These are phyloP conservation scores for Diaphora mendica DNA, from an alignment of 2,888 invertebrate species.

Conservation along the genomic window DNA sequence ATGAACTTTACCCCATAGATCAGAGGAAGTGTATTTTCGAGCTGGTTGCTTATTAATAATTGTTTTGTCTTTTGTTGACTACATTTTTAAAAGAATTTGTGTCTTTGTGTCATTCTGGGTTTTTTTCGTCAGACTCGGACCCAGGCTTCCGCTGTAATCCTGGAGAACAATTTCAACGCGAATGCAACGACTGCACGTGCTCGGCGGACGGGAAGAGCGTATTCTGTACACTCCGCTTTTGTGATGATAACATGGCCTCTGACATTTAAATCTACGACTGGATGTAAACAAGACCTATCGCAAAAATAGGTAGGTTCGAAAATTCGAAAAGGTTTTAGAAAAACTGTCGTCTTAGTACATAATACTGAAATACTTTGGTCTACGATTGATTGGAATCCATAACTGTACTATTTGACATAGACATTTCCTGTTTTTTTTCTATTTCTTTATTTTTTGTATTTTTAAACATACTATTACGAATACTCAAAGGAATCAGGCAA, in stretches of 20 bases:
- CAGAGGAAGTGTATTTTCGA: no score
- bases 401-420: background rate
- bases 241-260: constrained; percentile 54
- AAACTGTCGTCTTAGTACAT: background rate
- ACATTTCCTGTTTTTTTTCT: background rate
- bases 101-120: background rate
- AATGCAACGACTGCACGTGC: constrained; percentile 85
- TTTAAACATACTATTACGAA: background rate
- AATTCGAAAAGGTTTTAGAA: background rate
- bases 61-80: background rate
- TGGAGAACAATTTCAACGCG: constrained; percentile 77
- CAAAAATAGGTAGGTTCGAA: background rate
- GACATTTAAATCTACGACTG: constrained; percentile 39
- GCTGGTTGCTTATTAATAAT: no score
- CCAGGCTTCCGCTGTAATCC: constrained; percentile 82
- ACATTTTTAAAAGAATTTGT: background rate
- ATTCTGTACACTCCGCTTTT: constrained; percentile 79
- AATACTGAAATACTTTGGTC: background rate
- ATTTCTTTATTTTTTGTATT: background rate
- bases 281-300: background rate
- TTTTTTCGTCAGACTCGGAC: constrained; percentile 58
- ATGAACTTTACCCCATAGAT: background rate
- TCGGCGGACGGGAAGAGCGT: constrained; percentile 77
- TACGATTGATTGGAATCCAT: background rate
- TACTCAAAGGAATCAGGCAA: background rate